Conservation (phyloP, 2,113 vertebrate species). For the Lonchura striata region DNA sequence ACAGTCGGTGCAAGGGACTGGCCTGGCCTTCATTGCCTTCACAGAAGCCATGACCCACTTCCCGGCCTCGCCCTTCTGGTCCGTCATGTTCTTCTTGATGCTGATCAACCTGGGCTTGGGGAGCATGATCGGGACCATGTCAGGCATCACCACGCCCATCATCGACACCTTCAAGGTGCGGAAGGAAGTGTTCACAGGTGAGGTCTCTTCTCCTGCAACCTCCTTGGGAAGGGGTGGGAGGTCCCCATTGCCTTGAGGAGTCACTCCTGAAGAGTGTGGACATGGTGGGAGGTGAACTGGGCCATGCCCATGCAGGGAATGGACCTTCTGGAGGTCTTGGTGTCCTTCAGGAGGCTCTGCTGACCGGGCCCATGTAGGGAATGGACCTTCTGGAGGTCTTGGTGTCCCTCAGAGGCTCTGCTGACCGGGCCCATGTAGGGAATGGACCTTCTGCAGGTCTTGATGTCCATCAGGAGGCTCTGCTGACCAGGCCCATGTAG, state of each 20-base stretch:
- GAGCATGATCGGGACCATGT: constrained; percentile 99
- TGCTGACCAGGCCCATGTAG: no score
- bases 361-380: no score
- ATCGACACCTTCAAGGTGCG: constrained; percentile 97
- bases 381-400: not conserved
- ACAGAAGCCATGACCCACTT: constrained; percentile 99
- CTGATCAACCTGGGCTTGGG: constrained; percentile 96
- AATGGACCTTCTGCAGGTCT: no score
- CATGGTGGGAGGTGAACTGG: fast-evolving
- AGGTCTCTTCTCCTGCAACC: constrained; percentile 39
- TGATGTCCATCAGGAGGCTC: no score
- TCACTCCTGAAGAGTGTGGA: not conserved
- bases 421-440: not conserved
- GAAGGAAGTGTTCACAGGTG: constrained; percentile 96
- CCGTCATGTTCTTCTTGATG: constrained; percentile 99
- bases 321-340: no score
- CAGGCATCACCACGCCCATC: constrained; percentile 94
- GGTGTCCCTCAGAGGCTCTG: fast-evolving
- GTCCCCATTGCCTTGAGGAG: not conserved
- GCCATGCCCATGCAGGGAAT: not conserved
- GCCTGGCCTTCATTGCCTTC: constrained; percentile 98
- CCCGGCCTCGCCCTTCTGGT: constrained; percentile 95
- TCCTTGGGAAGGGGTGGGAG: not conserved
- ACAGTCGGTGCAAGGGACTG: constrained; percentile 96
- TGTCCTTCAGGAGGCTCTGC: no score